Conservation (phyloP, 2,797 vertebrate species). For the Otolemur crassicaudatus region DNA sequence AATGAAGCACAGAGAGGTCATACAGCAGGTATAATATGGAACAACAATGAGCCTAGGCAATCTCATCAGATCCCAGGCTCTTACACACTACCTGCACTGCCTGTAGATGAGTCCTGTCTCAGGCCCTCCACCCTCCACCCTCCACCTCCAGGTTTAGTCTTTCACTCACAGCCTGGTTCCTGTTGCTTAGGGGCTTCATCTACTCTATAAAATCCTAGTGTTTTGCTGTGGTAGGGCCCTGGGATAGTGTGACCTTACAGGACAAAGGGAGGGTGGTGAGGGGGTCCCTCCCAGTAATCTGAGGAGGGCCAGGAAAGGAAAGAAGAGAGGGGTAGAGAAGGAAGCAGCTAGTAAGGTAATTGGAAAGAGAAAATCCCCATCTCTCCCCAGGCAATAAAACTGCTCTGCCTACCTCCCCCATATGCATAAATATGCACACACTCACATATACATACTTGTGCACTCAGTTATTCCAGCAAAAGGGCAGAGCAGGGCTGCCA, state of each 20-base stretch:
- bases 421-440: not conserved
- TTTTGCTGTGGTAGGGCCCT: not conserved
- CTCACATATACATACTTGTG: not conserved
- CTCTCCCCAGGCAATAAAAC: not conserved
- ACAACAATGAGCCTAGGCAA: not conserved
- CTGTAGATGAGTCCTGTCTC: not conserved
- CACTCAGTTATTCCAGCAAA: slow-evolving; percentile 56
- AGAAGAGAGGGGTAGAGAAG: not conserved
- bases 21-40: not conserved
- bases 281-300: not conserved
- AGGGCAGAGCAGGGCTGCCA: slow-evolving; percentile 43
- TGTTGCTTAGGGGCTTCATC: not conserved
- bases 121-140: not conserved
- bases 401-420: not conserved
- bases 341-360: slow-evolving; percentile 4
- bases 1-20: not conserved
- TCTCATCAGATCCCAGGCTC: not conserved
- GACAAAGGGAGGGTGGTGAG: not conserved
- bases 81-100: not conserved
- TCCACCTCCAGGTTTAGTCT: slow-evolving; percentile 12
- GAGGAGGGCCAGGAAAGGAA: slow-evolving; percentile 7
- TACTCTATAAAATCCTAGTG: not conserved
- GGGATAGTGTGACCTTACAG: slow-evolving; percentile 1
- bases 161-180: not conserved
- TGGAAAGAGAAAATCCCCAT: not conserved